These are phyloP conservation scores for Trachurus trachurus DNA, from an alignment of 2,797 vertebrate species.

Conservation along the genomic window DNA sequence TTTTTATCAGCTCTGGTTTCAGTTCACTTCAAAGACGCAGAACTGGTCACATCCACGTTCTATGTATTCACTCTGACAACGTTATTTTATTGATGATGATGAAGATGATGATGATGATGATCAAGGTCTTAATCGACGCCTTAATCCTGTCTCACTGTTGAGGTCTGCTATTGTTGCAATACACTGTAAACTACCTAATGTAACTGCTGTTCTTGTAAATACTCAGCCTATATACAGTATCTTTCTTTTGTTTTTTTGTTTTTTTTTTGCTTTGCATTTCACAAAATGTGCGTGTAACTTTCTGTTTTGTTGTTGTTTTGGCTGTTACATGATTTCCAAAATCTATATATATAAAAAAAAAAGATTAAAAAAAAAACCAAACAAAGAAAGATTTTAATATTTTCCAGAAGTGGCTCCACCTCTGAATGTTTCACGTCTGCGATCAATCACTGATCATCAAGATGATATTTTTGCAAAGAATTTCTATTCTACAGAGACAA, in stretches of 20 bases:
- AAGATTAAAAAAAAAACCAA: too few species aligned
- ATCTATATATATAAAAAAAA: background rate
- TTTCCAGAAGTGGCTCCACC: constrained; percentile 43
- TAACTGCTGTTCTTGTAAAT: constrained; percentile 66
- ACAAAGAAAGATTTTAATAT: constrained; percentile 1
- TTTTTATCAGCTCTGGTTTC: constrained; percentile 11
- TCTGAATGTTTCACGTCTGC: constrained; percentile 58
- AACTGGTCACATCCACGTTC: constrained; percentile 32
- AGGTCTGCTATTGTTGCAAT: constrained; percentile 58
- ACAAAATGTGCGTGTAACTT: constrained; percentile 24
- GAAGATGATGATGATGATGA: constrained; percentile 19
- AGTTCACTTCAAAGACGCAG: constrained; percentile 16
- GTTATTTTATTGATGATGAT: constrained; percentile 40
- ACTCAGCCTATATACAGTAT: constrained; percentile 3
- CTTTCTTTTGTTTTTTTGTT: background rate
- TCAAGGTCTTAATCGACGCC: constrained; percentile 69
- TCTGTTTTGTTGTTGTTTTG: constrained; percentile 29
- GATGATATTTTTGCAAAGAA: constrained; percentile 74
- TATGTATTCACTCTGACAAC: constrained; percentile 39
- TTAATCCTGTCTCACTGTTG: constrained; percentile 73
- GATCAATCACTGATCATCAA: constrained; percentile 22
- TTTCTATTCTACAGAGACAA: constrained; percentile 62
- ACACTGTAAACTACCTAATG: constrained; percentile 70
- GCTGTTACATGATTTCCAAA: constrained; percentile 40
- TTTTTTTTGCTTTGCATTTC: constrained; percentile 50